Conservation (phyloP, 1,140 invertebrate species). For the Brachionus plicatilis region DNA sequence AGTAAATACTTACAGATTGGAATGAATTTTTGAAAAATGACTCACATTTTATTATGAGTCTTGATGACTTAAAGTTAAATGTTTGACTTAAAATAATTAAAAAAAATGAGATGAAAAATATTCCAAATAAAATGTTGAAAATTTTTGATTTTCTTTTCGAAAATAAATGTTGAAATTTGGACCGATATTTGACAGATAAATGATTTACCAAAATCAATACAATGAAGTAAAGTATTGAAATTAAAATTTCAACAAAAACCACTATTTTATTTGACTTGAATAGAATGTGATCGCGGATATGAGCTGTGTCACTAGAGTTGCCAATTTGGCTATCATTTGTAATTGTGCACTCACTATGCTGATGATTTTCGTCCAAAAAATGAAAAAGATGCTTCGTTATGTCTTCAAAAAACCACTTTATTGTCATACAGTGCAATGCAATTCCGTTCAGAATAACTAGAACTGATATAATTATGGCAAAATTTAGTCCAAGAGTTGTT, state of each 20-base stretch:
- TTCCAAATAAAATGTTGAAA: neutral
- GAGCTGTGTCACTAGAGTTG: neutral
- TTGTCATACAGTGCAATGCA: neutral
- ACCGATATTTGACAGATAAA: neutral
- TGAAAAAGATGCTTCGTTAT: neutral
- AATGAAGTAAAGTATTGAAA: neutral
- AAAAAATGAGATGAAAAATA: neutral
- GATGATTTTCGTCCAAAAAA: constrained; percentile 1
- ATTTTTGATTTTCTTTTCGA: neutral
- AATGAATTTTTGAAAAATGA: constrained; percentile 1
- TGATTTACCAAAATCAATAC: neutral
- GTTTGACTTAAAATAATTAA: neutral
- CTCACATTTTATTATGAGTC: neutral
- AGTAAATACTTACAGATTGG: neutral
- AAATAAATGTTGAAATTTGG: neutral
- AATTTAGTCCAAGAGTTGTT: neutral
- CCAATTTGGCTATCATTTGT: neutral
- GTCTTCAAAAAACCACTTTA: constrained; percentile 11
- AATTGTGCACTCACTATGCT: neutral
- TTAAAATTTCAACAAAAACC: neutral
- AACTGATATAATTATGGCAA: neutral
- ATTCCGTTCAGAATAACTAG: neutral
- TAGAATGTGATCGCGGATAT: neutral
- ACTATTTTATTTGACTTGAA: neutral
- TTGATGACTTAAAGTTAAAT: neutral